Conservation (phyloP, 1,140 invertebrate genomes). For the Scylla paramamosain region DNA sequence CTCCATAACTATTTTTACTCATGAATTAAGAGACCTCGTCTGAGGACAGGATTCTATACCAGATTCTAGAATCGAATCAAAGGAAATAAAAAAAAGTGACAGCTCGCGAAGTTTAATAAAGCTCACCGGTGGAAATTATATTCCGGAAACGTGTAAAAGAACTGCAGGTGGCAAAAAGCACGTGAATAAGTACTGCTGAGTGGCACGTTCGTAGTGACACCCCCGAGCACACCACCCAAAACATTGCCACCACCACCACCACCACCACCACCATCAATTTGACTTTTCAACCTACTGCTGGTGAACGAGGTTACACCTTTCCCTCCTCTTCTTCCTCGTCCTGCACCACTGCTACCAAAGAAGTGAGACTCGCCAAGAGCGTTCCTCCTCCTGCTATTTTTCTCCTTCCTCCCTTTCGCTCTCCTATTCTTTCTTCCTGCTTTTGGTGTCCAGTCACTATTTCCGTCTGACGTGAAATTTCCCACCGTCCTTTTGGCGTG, state of each 20-base stretch:
- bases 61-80: too few species aligned
- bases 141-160: background rate
- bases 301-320: background rate
- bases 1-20: too few species aligned
- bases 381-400: background rate
- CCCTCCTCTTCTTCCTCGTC: background rate
- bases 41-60: too few species aligned
- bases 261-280: background rate
- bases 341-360: background rate
- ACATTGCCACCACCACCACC: background rate
- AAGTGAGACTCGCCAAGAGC: background rate
- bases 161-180: background rate
- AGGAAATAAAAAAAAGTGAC: conserved; percentile 13
- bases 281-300: background rate
- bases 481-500: background rate
- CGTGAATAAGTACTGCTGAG: background rate
- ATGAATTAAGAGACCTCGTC: too few species aligned
- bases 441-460: background rate
- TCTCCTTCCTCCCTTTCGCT: background rate
- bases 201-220: background rate
- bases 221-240: background rate
- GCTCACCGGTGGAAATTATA: background rate
- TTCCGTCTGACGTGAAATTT: background rate
- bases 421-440: background rate
- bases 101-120: background rate